These are phyloP conservation scores for Sebastes goodei DNA, from an alignment of 2,797 vertebrate species.

Conservation along the genomic window DNA sequence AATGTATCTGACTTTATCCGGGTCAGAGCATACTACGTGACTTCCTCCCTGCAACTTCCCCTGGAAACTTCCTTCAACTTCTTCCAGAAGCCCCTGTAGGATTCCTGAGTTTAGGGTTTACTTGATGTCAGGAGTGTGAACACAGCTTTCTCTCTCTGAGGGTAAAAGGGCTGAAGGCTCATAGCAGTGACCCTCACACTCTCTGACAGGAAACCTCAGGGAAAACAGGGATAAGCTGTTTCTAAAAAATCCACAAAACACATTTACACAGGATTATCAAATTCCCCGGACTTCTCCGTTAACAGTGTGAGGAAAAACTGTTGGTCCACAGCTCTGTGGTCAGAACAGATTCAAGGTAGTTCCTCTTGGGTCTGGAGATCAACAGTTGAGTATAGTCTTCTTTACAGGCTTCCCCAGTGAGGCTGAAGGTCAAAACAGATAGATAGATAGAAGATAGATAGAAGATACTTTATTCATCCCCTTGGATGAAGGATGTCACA, in stretches of 20 bases:
- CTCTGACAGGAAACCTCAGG: conserved; percentile 47
- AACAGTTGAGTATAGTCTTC: background rate
- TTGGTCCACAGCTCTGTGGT: conserved; percentile 20
- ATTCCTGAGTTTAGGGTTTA: conserved; percentile 27
- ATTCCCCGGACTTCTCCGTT: conserved; percentile 46
- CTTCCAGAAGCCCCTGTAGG: conserved; percentile 32
- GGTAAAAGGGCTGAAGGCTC: conserved; percentile 34
- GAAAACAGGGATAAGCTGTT: conserved; percentile 54
- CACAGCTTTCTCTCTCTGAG: conserved; percentile 19
- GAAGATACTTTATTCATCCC: too few species aligned
- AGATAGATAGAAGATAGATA: too few species aligned
- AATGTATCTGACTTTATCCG: conserved; percentile 35
- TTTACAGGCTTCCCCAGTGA: background rate
- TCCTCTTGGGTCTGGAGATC: conserved; percentile 21
- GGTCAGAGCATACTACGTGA: background rate
- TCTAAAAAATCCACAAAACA: conserved; percentile 70
- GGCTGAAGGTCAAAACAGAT: background rate
- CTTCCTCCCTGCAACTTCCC: conserved; percentile 20
- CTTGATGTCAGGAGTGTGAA: conserved; percentile 27
- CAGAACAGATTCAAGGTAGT: conserved; percentile 6
- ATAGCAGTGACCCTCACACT: conserved; percentile 45
- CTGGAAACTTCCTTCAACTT: conserved; percentile 36
- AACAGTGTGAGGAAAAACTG: conserved; percentile 40
- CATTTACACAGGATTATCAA: conserved; percentile 63
- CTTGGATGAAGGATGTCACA: too few species aligned